Evolutionary conservation across 2,797 vertebrate species (phyloP).

Genomic region (Glyptemys insculpta): DNA sequence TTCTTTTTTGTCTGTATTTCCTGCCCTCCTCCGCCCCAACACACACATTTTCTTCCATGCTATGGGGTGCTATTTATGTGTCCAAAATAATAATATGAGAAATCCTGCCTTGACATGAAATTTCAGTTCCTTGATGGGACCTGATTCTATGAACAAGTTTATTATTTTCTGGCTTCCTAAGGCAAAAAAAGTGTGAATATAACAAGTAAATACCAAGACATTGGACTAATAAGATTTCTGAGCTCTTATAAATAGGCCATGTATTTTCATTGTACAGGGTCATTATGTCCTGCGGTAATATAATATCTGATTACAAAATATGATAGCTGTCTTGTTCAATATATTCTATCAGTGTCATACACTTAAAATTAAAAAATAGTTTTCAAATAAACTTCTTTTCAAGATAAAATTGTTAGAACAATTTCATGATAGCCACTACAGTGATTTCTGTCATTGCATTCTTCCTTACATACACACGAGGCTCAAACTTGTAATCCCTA

Average conservation of each 20-base stretch:
- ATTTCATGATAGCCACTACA: not conserved
- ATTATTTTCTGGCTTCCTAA: slow-evolving; percentile 1
- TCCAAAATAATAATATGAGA: not conserved
- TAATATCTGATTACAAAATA: not conserved
- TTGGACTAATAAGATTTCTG: not conserved
- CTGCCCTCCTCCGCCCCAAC: not conserved
- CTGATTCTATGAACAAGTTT: not conserved
- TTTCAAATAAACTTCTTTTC: not conserved
- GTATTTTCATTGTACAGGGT: not conserved
- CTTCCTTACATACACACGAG: not conserved
- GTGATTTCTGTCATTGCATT: not conserved
- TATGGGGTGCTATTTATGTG: not conserved
- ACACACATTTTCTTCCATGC: not conserved
- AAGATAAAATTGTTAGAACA: not conserved
- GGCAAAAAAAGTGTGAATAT: not conserved
- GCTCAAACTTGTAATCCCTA: not conserved
- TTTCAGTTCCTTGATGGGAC: not conserved
- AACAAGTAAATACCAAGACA: not conserved
- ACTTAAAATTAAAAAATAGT: not conserved
- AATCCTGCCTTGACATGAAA: not conserved
- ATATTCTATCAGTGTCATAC: not conserved
- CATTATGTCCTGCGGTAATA: not conserved
- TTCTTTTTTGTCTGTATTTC: not conserved
- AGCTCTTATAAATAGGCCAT: not conserved
- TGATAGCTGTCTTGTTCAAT: not conserved